Percentiles rank a stretch among this genome's conserved stretches.
phyloP scores from a whole-genome alignment of 2,888 invertebrate genomes.

The Chymomyza amoena region DNA sequence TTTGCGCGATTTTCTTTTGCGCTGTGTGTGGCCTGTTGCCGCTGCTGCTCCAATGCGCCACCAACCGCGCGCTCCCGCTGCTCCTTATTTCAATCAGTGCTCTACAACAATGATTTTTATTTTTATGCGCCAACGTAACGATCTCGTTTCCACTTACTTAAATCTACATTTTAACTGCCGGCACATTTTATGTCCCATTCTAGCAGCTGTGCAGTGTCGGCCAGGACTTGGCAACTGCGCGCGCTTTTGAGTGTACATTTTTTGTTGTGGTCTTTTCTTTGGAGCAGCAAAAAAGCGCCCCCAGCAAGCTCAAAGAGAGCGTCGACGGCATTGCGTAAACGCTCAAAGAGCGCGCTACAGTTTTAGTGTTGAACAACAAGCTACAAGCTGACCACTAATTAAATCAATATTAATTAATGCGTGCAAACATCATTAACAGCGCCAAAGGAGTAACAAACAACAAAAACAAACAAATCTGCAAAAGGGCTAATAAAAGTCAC shows the following conservation, averaged over 20 bases:
- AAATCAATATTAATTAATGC: constrained; percentile 69
- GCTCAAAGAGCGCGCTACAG: constrained; percentile 21
- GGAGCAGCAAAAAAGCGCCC: constrained; percentile 33
- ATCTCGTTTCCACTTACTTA: constrained; percentile 80
- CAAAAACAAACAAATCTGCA: constrained; percentile 32
- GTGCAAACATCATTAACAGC: constrained; percentile 52
- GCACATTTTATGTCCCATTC: constrained; percentile 79
- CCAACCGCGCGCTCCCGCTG: constrained; percentile 29
- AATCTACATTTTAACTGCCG: constrained; percentile 79
- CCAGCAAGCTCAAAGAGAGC: constrained; percentile 4
- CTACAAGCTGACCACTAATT: constrained; percentile 40
- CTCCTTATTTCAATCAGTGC: constrained; percentile 78
- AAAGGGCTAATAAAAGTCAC: constrained; percentile 27
- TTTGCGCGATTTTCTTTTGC: constrained; percentile 45
- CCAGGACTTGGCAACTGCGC: not conserved
- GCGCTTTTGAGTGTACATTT: not conserved
- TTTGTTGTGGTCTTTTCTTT: not conserved
- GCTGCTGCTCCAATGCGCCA: constrained; percentile 13
- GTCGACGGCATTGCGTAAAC: not conserved
- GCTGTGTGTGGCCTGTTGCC: constrained; percentile 19
- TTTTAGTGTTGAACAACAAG: constrained; percentile 30
- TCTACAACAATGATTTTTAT: constrained; percentile 78
- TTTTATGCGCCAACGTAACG: constrained; percentile 79
- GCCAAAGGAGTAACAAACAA: constrained; percentile 23
- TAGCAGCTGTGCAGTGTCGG: constrained; percentile 65